Evolutionary conservation across 2,888 invertebrate species (phyloP), one percentile per base, ranked within the genome.

Genomic region (Laspeyria flexula): DNA sequence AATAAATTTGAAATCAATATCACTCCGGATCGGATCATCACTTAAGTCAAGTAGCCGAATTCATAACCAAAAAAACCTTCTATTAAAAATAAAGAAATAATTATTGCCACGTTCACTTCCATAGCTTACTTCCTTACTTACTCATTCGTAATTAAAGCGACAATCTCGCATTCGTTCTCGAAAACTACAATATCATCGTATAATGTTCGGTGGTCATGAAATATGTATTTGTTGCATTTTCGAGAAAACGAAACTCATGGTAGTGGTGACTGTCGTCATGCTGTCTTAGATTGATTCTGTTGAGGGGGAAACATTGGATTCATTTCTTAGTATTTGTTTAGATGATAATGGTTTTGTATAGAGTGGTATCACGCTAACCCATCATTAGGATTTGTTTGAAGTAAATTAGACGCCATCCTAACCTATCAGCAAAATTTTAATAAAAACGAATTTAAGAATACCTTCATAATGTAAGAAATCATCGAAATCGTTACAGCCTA

Each of bases 181-280:
- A 56, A 75, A 81, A 79, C 35, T 48, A 58, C 68, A 43, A 30
- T 47, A 55, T 84, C 83, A 83, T 79, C 61, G 58, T 47, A 47
- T 66, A 63, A 61, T 65, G 60, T 58, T 55, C 52, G 18, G 34
- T 39, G 48, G 60, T 81, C 82, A 85, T 85, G 83, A 83, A 85
- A 84, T 82, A 83, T 81, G 79, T 76, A 85, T 86, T 75, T 43
- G 41, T 62, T 61, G 44, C 60, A 63, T n/a, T 62, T 52, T 58
- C 10, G 5, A 38, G 59, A 78, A 73, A 70, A 43, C 46, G 54
- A 71, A 11, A 68, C 55, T 74, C 74, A 75, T 71, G 41, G 45
- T 18, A 9, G 18, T 23, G 9, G 40, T 29, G 47, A 35, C 39
- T 61, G 53, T 61, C 37, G 40, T 51, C 41, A 48, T 31, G 43